phyloP scores from a whole-genome alignment of 2,888 invertebrate species.

The Agelastica alni region DNA sequence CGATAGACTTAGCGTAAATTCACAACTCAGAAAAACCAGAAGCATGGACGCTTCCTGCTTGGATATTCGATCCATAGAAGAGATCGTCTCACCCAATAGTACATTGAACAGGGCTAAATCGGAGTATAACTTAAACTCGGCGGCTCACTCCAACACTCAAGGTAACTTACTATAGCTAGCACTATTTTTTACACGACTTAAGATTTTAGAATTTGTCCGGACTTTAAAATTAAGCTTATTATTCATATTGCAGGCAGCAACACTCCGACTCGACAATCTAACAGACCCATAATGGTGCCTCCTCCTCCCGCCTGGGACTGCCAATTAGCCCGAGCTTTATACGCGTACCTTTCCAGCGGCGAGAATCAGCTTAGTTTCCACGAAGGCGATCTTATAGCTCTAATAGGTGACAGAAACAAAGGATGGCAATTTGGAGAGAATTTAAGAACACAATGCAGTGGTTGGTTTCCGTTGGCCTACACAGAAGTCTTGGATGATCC shows the following conservation, averaged over 20 bases:
- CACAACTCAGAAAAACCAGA: conserved; percentile 82
- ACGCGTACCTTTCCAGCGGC: conserved; percentile 85
- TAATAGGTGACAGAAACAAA: conserved; percentile 89
- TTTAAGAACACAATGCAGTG: conserved; percentile 84
- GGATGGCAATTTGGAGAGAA: conserved; percentile 99
- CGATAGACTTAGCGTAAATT: conserved; percentile 73
- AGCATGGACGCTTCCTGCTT: conserved; percentile 88
- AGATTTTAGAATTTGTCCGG: too few species aligned
- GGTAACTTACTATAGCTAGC: conserved; percentile 54
- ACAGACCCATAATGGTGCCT: conserved; percentile 66
- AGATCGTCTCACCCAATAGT: conserved; percentile 67
- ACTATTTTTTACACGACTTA: too few species aligned
- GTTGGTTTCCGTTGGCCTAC: conserved; percentile 96
- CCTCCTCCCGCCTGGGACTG: conserved; percentile 68
- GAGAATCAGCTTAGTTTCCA: conserved; percentile 92
- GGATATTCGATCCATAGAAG: conserved; percentile 75
- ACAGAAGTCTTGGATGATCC: conserved; percentile 78
- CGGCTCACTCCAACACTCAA: conserved; percentile 70
- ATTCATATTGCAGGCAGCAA: conserved; percentile 40
- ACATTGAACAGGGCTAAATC: conserved; percentile 82
- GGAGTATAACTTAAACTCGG: conserved; percentile 81
- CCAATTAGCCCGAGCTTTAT: conserved; percentile 81
- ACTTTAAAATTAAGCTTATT: too few species aligned
- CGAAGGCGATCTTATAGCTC: conserved; percentile 85
- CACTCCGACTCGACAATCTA: conserved; percentile 61